Percentiles rank a stretch among this genome's conserved stretches.
These are phyloP conservation scores for Drosophila pseudoobscura DNA, from an alignment of 1,140 invertebrate genomes.

Conservation along the genomic window DNA sequence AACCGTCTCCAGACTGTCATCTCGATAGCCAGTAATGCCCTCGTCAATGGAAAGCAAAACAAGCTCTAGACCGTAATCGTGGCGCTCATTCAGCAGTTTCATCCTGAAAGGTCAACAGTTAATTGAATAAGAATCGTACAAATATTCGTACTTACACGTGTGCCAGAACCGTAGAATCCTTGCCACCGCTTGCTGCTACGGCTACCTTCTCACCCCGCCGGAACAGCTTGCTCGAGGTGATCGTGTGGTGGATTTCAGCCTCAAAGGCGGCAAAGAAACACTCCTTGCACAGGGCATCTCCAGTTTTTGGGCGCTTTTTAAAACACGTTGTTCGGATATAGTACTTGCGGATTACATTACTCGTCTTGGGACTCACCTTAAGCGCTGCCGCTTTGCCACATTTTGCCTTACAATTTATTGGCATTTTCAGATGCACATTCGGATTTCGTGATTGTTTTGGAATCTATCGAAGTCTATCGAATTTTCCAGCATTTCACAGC, in stretches of 20 bases:
- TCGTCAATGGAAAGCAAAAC: conserved; percentile 98
- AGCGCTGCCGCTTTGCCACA: conserved; percentile 89
- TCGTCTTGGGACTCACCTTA: conserved; percentile 85
- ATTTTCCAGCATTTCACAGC: not conserved
- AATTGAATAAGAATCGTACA: not conserved
- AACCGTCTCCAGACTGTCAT: conserved; percentile 98
- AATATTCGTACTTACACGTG: conserved; percentile 85
- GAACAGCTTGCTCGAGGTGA: conserved; percentile 93
- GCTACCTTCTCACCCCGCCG: conserved; percentile 94
- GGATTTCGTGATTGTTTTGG: too few relatives aligned
- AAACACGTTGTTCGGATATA: conserved; percentile 5
- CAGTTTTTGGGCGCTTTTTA: conserved; percentile 93
- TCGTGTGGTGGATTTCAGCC: conserved; percentile 98
- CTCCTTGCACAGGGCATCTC: conserved; percentile 95
- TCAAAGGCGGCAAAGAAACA: conserved; percentile 98
- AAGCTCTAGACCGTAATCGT: conserved; percentile 96
- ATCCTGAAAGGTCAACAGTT: conserved; percentile 83
- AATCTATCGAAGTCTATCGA: too few relatives aligned
- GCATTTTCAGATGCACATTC: conserved; percentile 84
- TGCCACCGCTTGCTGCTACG: conserved; percentile 98
- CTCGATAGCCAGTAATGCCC: conserved; percentile 98
- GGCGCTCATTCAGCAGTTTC: conserved; percentile 95
- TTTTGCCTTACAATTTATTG: conserved; percentile 86
- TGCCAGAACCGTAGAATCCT: conserved; percentile 99
- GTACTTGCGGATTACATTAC: not conserved